Base-by-base conservation (phyloP, 2,113 vertebrate genomes). In the Geothlypis trichas region DNA sequence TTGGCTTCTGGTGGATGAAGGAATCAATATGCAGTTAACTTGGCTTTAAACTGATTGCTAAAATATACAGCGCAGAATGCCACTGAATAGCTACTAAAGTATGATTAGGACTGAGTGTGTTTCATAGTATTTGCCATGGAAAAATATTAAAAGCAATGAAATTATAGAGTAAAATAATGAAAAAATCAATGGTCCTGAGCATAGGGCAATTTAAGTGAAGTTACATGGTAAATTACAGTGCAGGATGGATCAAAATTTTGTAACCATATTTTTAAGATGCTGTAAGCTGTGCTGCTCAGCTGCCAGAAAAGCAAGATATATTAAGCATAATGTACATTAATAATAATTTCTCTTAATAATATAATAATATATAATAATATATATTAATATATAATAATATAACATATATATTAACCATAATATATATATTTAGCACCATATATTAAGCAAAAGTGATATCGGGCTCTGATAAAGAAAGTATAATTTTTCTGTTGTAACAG, bases 21-120 rank as follows among this genome's bases (percentile, higher is more conserved):
- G 39, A 90, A 93, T 84, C n/a, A 71, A 33, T 67, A 55, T 69
- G 65, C 59, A 66, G 44, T 90, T 91, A 84, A 87, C 57, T 83
- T 78, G 58, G 42, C 84, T 95, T 96, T 96, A 93, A 87, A 71
- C 55, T 57, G 58, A 79, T 91, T 93, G 62, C 58, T 96, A 86
- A 97, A 96, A 91, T 88, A 84, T 67, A 90, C 49, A 94, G 46
- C 23, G 30, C 47, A 77, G 61, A 67, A 82, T 79, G 49, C 46
- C 74, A 90, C 7, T 41, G 69, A 87, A 90, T 58, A 93, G 31
- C 39, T 93, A 75, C 61, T 89, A 5, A 86, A 90, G 49, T 78
- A 68, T 89, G 89, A 84, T 87, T 87, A 86, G 30, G 30, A 41
- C 49, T 80, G 74, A 68, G 37, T 77, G 51, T 0, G 0, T 87